These are phyloP conservation scores for Orchesella cincta DNA, from an alignment of 1,140 invertebrate species.

Conservation along the genomic window DNA sequence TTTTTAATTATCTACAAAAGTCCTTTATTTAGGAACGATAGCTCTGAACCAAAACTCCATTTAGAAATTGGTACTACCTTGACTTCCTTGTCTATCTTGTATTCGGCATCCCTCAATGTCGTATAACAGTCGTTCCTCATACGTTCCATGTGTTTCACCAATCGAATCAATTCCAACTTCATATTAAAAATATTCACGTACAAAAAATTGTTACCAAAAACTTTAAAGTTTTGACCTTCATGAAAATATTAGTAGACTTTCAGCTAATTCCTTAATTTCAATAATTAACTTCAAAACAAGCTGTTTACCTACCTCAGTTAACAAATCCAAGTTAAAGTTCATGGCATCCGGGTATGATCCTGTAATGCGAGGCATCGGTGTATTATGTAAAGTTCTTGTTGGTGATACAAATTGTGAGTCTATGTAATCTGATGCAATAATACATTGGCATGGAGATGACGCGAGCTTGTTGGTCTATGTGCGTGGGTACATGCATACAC, in stretches of 20 bases:
- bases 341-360: conserved; percentile 51
- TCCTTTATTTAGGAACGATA: not conserved
- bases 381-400: not conserved
- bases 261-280: not conserved
- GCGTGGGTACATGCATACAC: too few relatives aligned
- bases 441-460: not conserved
- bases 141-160: conserved; percentile 57
- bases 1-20: not conserved
- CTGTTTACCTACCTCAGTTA: conserved; percentile 44
- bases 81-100: conserved; percentile 62
- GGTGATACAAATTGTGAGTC: not conserved
- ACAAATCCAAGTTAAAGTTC: conserved; percentile 51
- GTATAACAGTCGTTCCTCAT: conserved; percentile 57
- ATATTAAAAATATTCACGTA: too few relatives aligned
- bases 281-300: not conserved
- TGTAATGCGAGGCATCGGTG: too few relatives aligned
- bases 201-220: too few relatives aligned
- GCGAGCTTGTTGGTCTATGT: too few relatives aligned
- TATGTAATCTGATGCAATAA: not conserved
- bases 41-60: too few relatives aligned
- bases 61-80: too few relatives aligned
- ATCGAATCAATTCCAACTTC: conserved; percentile 53
- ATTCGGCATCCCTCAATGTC: conserved; percentile 59
- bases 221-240: not conserved
- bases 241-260: not conserved